phyloP scores from a whole-genome alignment of 2,113 vertebrate species.

The Perognathus longimembris region DNA sequence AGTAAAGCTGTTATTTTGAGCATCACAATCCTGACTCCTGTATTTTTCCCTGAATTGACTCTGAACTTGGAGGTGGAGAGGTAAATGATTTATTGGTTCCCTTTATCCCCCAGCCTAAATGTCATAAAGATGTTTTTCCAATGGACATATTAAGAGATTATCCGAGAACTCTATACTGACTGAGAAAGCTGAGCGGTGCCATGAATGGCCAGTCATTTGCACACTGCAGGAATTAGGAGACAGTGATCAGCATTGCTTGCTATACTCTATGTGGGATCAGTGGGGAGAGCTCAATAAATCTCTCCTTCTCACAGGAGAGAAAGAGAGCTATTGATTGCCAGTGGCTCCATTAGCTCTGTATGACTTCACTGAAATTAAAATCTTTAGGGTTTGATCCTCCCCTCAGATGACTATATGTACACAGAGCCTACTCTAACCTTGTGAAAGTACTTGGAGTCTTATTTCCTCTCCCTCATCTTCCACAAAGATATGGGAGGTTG shows the following conservation, averaged over 20 bases:
- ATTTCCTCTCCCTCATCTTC: neutral
- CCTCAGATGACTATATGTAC: constrained; percentile 66
- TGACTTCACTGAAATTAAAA: constrained; percentile 82
- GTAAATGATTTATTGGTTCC: constrained; percentile 57
- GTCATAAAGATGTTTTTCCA: constrained; percentile 63
- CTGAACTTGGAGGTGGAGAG: constrained; percentile 17
- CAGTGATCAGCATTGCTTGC: constrained; percentile 45
- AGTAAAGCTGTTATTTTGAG: neutral
- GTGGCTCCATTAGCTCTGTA: constrained; percentile 79
- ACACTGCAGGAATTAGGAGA: constrained; percentile 26
- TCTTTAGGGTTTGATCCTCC: constrained; percentile 76
- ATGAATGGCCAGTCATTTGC: constrained; percentile 34
- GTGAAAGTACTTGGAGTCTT: constrained; percentile 35
- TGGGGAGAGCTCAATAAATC: constrained; percentile 77
- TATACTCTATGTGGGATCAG: constrained; percentile 59
- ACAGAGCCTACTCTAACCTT: constrained; percentile 68
- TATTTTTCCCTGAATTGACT: constrained; percentile 1
- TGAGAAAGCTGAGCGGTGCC: constrained; percentile 29
- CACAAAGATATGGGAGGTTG: constrained; percentile 39
- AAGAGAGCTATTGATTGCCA: constrained; percentile 74
- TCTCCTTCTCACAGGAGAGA: constrained; percentile 65
- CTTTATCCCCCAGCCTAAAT: constrained; percentile 50
- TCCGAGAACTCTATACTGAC: constrained; percentile 28
- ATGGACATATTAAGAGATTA: constrained; percentile 63
- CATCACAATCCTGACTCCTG: neutral